These are phyloP conservation scores for Echinarachnius parma DNA, from an alignment of 53 echinoderm and acorn worm genomes.

Conservation along the genomic window DNA sequence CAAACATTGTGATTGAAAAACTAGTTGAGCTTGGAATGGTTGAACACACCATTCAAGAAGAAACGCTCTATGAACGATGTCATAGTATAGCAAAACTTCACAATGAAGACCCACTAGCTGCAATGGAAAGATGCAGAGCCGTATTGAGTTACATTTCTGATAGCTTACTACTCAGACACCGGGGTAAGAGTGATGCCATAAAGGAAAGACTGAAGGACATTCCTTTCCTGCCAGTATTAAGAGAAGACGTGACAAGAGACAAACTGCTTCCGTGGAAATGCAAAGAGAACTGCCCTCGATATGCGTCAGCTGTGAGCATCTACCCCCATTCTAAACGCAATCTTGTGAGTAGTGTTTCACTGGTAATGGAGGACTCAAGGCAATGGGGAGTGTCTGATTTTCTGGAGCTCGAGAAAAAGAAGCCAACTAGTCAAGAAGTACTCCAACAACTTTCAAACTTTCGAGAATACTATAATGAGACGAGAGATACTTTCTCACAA, in stretches of 20 bases:
- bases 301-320: slow-evolving; percentile 6
- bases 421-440: slow-evolving; percentile 22
- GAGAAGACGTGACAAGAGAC: background rate
- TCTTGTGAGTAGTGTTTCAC: slow-evolving; percentile 24
- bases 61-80: background rate
- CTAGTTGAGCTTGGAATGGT: slow-evolving; percentile 7
- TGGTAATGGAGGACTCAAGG: slow-evolving; percentile 15
- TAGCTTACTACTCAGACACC: background rate
- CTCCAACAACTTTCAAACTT: slow-evolving; percentile 31
- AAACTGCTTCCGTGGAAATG: background rate
- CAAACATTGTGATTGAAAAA: background rate
- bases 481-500: background rate
- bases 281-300: background rate
- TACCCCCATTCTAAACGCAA: slow-evolving; percentile 5
- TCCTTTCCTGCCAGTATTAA: slow-evolving; percentile 7
- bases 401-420: slow-evolving; percentile 26
- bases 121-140: slow-evolving; percentile 2
- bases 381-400: slow-evolving; percentile 18
- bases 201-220: background rate
- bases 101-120: background rate
- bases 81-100: background rate
- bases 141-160: slow-evolving; percentile 9
- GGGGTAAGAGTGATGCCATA: background rate
- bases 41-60: background rate
- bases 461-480: background rate